A percentile compares a stretch with the other conserved stretches of the same genome.
Evolutionary conservation across 2,113 vertebrate species (phyloP).

Genomic region (Siniperca knerii): DNA sequence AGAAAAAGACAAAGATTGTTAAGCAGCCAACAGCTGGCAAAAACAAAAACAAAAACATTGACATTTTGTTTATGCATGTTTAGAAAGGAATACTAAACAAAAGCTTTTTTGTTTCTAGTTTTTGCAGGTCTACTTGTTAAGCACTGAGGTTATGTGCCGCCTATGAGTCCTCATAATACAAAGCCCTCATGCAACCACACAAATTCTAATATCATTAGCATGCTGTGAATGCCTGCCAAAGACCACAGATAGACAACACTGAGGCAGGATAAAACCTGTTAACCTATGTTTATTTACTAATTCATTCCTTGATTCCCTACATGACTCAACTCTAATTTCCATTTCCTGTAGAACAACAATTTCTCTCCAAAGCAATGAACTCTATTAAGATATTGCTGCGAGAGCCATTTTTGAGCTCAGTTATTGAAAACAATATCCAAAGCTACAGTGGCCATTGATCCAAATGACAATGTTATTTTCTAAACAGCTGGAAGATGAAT

Average conservation of each 20-base stretch:
- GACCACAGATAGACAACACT: constrained; percentile 13
- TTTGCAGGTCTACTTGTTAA: neutral
- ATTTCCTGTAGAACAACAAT: constrained; percentile 32
- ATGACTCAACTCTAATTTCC: constrained; percentile 40
- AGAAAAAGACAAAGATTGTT: too few relatives aligned
- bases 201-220: constrained; percentile 21
- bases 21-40: too few relatives aligned
- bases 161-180: constrained; percentile 1
- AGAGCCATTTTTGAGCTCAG: constrained; percentile 24
- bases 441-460: constrained; percentile 34
- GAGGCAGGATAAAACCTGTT: constrained; percentile 34
- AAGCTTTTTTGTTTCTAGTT: neutral
- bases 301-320: constrained; percentile 35
- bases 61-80: neutral
- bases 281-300: constrained; percentile 45
- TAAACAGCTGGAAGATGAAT: constrained; percentile 20
- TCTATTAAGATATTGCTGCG: constrained; percentile 16
- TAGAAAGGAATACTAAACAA: neutral
- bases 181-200: constrained; percentile 18
- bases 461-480: constrained; percentile 15
- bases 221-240: constrained; percentile 40
- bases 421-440: constrained; percentile 24
- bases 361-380: constrained; percentile 34
- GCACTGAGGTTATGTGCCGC: neutral
- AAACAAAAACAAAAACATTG: neutral